These are phyloP conservation scores for Caenorhabditis briggsae DNA, from an alignment of 1,140 invertebrate genomes.

Conservation along the genomic window DNA sequence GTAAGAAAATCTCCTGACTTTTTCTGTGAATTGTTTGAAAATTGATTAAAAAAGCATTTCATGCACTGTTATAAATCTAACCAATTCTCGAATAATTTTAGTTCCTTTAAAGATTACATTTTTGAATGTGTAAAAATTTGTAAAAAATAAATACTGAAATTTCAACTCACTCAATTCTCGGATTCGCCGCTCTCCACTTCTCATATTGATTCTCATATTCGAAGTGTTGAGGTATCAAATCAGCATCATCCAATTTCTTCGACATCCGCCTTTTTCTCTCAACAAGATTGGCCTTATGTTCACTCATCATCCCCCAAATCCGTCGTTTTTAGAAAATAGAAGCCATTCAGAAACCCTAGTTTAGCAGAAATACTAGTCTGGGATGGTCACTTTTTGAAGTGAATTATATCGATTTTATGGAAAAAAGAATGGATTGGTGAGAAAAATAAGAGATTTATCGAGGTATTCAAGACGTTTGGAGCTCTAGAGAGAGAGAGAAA, in stretches of 20 bases:
- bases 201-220: constrained; percentile 47
- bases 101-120: too few relatives aligned
- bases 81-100: too few relatives aligned
- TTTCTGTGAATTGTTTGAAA: too few relatives aligned
- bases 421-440: background rate
- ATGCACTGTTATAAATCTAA: too few relatives aligned
- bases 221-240: constrained; percentile 43
- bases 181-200: constrained; percentile 34
- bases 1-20: too few relatives aligned
- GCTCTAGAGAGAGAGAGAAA: too few relatives aligned
- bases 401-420: background rate
- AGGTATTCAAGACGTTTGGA: background rate
- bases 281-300: background rate
- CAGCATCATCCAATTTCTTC: constrained; percentile 10
- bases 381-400: too few relatives aligned
- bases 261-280: constrained; percentile 43
- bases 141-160: background rate
- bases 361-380: background rate
- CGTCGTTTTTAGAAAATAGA: background rate
- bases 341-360: constrained; percentile 24
- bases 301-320: background rate
- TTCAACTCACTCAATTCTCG: constrained; percentile 18
- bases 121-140: too few relatives aligned
- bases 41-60: too few relatives aligned
- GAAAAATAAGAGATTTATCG: background rate